Percentiles rank a stretch among this genome's conserved stretches.
These are phyloP conservation scores for Phlogophora meticulosa DNA, from an alignment of 2,888 invertebrate genomes.

Conservation along the genomic window DNA sequence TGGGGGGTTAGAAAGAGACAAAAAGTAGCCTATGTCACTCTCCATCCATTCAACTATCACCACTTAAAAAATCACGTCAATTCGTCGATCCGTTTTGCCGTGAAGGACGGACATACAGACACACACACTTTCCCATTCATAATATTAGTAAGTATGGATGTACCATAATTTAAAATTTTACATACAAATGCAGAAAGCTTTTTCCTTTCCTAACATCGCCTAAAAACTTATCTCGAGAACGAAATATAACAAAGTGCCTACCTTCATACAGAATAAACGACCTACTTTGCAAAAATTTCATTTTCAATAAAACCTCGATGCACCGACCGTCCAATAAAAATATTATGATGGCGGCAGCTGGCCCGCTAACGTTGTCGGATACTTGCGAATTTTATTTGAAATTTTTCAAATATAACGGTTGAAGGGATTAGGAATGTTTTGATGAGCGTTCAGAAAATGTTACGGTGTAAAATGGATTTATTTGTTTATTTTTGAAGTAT, in stretches of 20 bases:
- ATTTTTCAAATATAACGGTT: slow-evolving; percentile 10
- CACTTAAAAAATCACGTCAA: too few species aligned
- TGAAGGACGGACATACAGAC: too few species aligned
- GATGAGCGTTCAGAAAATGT: background rate
- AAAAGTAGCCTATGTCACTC: too few species aligned
- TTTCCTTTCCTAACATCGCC: background rate
- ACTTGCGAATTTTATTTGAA: slow-evolving; percentile 29
- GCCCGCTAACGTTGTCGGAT: background rate
- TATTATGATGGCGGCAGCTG: slow-evolving; percentile 26
- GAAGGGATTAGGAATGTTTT: too few species aligned
- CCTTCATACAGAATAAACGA: background rate
- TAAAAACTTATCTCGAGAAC: background rate
- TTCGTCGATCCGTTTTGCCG: too few species aligned
- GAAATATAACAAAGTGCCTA: background rate
- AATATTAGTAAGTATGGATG: too few species aligned
- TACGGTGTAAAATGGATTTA: background rate
- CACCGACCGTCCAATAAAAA: slow-evolving; percentile 44
- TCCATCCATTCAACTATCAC: too few species aligned
- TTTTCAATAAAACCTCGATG: slow-evolving; percentile 44
- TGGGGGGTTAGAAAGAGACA: too few species aligned
- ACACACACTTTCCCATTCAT: too few species aligned
- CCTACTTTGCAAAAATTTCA: slow-evolving; percentile 36
- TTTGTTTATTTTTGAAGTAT: too few species aligned
- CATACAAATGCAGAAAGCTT: background rate
- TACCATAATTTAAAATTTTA: too few species aligned